Conservation (phyloP, 2,797 vertebrate species). For the Mus spretus region DNA sequence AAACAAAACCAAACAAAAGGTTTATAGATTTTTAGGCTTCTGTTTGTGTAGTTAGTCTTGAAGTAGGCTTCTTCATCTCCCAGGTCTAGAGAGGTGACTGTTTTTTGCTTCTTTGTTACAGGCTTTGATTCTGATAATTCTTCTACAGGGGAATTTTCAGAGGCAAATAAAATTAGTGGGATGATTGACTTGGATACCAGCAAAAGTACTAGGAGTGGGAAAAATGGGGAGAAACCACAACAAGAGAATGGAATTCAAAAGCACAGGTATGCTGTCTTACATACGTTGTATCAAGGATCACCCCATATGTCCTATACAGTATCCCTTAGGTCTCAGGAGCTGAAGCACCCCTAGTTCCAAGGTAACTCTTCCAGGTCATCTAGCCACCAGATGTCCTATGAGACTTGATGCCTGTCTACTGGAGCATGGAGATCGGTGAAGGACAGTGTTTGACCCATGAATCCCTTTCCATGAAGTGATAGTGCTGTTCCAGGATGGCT, state of each 20-base stretch:
- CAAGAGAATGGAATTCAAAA: conserved; percentile 96
- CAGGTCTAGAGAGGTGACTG: neutral
- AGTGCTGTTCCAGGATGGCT: neutral
- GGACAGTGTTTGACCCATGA: neutral
- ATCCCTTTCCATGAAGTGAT: rapidly evolving
- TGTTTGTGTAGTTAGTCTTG: neutral
- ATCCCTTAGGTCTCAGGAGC: neutral
- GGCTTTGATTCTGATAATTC: conserved; percentile 98
- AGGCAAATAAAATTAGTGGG: conserved; percentile 91
- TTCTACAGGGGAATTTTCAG: conserved; percentile 95
- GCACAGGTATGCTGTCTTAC: conserved; percentile 89
- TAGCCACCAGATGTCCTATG: neutral
- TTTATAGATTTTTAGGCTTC: neutral
- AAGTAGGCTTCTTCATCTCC: neutral
- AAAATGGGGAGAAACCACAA: conserved; percentile 90
- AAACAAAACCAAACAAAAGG: neutral
- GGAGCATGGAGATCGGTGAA: neutral
- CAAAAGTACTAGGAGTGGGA: conserved; percentile 85
- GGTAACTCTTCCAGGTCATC: too few relatives aligned
- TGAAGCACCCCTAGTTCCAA: too few relatives aligned
- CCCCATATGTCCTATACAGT: rapidly evolving
- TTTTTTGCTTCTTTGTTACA: conserved; percentile 83
- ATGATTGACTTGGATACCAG: conserved; percentile 88
- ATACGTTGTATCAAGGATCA: rapidly evolving
- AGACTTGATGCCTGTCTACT: neutral